Conservation (phyloP, 2,113 vertebrate species). For the Dipodomys ordii region DNA sequence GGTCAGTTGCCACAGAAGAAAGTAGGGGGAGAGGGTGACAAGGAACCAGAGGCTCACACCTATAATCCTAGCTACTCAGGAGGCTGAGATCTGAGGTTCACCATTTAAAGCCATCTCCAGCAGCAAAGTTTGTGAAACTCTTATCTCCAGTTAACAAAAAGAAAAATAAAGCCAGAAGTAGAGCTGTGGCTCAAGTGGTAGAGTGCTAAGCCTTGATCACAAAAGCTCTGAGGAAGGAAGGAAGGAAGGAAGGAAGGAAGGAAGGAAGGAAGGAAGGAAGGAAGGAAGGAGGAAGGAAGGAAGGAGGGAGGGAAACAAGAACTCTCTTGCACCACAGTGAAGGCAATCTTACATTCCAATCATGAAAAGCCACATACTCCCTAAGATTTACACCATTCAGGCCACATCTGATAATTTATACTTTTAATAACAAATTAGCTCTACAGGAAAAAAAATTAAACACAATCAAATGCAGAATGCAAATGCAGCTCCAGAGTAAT, state of each 20-base stretch:
- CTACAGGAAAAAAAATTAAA: neutral
- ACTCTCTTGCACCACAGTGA: neutral
- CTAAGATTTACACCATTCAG: neutral
- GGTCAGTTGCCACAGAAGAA: neutral
- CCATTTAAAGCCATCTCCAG: too few relatives aligned
- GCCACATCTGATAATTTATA: neutral
- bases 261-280: too few relatives aligned
- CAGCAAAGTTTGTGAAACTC: too few relatives aligned
- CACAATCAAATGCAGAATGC: neutral
- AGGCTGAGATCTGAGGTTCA: too few relatives aligned
- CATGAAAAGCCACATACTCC: neutral
- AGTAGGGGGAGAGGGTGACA: neutral
- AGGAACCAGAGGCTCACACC: neutral
- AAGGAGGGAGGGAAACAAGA: too few relatives aligned
- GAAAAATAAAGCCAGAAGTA: too few relatives aligned
- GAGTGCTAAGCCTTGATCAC: too few relatives aligned
- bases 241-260: too few relatives aligned
- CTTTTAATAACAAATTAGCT: constrained; percentile 21
- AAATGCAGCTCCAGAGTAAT: neutral
- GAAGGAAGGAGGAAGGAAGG: too few relatives aligned
- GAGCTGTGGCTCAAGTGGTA: too few relatives aligned
- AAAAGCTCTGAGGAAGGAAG: too few relatives aligned
- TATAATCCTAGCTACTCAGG: neutral
- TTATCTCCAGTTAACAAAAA: too few relatives aligned
- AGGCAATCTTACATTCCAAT: neutral